Evolutionary conservation across 1,140 invertebrate species (phyloP).

Genomic region (Venturia canescens): DNA sequence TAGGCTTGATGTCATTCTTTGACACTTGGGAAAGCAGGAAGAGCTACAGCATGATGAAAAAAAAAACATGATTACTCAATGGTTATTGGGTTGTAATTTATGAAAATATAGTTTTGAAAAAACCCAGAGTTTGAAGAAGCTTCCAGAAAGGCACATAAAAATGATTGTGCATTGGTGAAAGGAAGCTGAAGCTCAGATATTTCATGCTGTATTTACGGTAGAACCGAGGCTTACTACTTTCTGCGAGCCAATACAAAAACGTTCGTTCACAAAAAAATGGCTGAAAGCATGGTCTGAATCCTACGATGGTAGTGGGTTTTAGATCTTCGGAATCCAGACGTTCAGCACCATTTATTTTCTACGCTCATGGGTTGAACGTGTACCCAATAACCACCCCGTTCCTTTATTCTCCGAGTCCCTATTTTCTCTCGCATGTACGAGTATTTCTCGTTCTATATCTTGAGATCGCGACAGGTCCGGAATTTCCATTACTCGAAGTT

Average conservation of each 20-base stretch:
- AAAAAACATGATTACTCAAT: too few relatives aligned
- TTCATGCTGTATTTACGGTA: too few relatives aligned
- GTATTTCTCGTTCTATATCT: conserved; percentile 12
- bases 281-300: neutral
- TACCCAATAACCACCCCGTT: neutral
- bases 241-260: neutral
- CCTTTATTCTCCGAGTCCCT: conserved; percentile 6
- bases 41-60: too few relatives aligned
- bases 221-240: neutral
- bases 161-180: too few relatives aligned
- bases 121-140: too few relatives aligned
- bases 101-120: too few relatives aligned
- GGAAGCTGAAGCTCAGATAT: too few relatives aligned
- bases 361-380: neutral
- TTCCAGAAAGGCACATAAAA: too few relatives aligned
- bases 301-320: neutral
- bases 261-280: neutral
- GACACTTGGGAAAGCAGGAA: too few relatives aligned
- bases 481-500: conserved; percentile 37
- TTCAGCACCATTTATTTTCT: conserved; percentile 33
- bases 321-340: neutral
- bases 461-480: conserved; percentile 30
- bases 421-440: neutral
- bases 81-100: too few relatives aligned
- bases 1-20: too few relatives aligned